Percentiles rank a stretch among this genome's conserved stretches.
Conservation (phyloP, 2,797 vertebrate genomes). For the Botia almorhae region DNA sequence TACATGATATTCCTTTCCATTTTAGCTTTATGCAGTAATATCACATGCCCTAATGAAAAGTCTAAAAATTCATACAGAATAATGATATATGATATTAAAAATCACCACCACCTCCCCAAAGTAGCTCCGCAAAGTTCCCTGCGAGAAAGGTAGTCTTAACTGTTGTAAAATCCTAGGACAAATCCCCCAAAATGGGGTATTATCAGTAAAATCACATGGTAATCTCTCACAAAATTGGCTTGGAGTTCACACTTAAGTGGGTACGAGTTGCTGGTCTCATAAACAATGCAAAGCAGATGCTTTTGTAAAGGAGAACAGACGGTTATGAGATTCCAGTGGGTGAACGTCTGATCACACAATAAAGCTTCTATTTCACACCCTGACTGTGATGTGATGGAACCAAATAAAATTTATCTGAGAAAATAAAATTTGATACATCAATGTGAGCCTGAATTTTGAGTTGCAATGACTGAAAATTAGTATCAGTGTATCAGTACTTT, state of each 20-base stretch:
- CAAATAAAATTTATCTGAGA: constrained; percentile 38
- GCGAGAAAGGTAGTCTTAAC: constrained; percentile 64
- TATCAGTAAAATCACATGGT: constrained; percentile 77
- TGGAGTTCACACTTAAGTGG: constrained; percentile 68
- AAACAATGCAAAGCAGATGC: constrained; percentile 74
- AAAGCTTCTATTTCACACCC: constrained; percentile 50
- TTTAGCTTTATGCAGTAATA: constrained; percentile 35
- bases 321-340: constrained; percentile 39
- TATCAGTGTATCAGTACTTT: neutral
- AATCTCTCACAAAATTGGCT: constrained; percentile 79
- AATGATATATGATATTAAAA: constrained; percentile 69
- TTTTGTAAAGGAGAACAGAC: constrained; percentile 68
- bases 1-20: constrained; percentile 52
- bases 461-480: neutral
- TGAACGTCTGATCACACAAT: constrained; percentile 31
- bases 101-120: constrained; percentile 54
- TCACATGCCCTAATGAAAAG: constrained; percentile 56
- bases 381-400: constrained; percentile 49
- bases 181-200: constrained; percentile 75
- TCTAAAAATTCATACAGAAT: constrained; percentile 69
- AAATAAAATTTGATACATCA: constrained; percentile 47
- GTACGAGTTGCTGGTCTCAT: constrained; percentile 67
- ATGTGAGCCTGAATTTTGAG: constrained; percentile 15
- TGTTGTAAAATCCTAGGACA: constrained; percentile 74
- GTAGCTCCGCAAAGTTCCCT: constrained; percentile 47